phyloP scores from a whole-genome alignment of 2,797 vertebrate species.

The Apogon hyalosoma region DNA sequence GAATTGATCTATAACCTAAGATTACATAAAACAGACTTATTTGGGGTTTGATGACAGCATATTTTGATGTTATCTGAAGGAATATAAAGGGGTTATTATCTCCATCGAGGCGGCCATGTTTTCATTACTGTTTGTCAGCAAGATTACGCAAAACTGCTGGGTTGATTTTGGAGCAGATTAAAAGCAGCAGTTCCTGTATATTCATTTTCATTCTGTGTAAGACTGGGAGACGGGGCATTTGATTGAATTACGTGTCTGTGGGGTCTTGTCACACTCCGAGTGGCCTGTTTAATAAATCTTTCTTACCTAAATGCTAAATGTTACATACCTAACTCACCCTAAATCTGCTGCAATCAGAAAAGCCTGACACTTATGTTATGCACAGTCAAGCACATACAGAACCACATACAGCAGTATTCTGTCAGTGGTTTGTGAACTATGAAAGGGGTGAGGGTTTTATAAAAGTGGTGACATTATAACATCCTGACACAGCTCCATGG shows the following conservation, averaged over 20 bases:
- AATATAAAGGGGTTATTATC: neutral
- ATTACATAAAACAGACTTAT: neutral
- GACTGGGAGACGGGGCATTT: no score
- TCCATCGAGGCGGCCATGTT: no score
- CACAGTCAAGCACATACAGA: neutral
- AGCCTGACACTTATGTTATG: neutral
- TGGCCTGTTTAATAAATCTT: no score
- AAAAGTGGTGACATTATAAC: slow-evolving; percentile 74
- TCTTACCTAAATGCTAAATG: slow-evolving; percentile 7
- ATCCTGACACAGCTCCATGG: slow-evolving; percentile 67
- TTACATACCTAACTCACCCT: slow-evolving; percentile 28
- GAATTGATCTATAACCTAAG: neutral
- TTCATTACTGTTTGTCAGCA: no score
- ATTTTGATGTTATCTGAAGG: slow-evolving; percentile 3
- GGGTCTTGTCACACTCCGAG: no score
- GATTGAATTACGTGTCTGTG: no score
- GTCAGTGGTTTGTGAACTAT: slow-evolving; percentile 69
- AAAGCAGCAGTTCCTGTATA: no score
- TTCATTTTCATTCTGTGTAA: no score
- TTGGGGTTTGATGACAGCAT: neutral
- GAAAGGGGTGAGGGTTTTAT: slow-evolving; percentile 73
- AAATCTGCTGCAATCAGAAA: slow-evolving; percentile 25
- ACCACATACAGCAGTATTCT: slow-evolving; percentile 3
- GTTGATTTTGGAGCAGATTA: no score
- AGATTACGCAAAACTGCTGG: no score